Base-by-base conservation (phyloP, 1,140 invertebrate genomes). In the Diabrotica virgifera region DNA sequence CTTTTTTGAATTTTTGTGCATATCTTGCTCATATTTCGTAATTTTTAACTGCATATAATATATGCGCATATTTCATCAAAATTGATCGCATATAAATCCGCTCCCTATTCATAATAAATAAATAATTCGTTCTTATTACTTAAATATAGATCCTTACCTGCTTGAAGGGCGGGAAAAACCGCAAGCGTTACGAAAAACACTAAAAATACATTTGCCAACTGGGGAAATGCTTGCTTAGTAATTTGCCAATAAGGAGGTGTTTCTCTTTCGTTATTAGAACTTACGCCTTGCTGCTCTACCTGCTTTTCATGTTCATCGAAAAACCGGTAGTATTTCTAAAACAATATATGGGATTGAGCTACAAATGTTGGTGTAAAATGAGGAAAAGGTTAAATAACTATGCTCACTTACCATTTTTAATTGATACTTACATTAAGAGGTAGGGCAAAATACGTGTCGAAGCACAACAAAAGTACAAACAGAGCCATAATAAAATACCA, bases 401-500 rank as follows among this genome's bases (percentile, higher is more conserved):
- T 24, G 24, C 24, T 24, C 24, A 24, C 24, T 24, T 24, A 24
- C 24, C 24, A 2, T 24, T 62, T 24, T 24, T 24, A 2, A 24
- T 24, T 62, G 0, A 57, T 63, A 87, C 89, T 90, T 84, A 97
- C 95, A 80, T 94, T 95, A 56, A 96, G 83, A 8, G 95, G 95
- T 60, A 99, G 81, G 11, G 93, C 91, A 78, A 98, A 97, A 81
- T 97, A 99, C 0, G 95, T 96, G 80, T 97, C 94, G 76, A 99
- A 96, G 76, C 96, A 98, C 0, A 91, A 83, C 6, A 99, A 82
- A 0, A 99, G 83, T 56, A 98, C 85, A 72, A 98, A 91, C 60
- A 99, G 88, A 14, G 97, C 96, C 2, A 91, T 90, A 55, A 97
- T 91, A 80, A 99, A 99, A 78, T 99, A 99, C 80, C 97, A 97